Evolutionary conservation across 1,140 invertebrate genomes (phyloP), one percentile per base, ranked within the genome.

Genomic region (Papilio polytes): DNA sequence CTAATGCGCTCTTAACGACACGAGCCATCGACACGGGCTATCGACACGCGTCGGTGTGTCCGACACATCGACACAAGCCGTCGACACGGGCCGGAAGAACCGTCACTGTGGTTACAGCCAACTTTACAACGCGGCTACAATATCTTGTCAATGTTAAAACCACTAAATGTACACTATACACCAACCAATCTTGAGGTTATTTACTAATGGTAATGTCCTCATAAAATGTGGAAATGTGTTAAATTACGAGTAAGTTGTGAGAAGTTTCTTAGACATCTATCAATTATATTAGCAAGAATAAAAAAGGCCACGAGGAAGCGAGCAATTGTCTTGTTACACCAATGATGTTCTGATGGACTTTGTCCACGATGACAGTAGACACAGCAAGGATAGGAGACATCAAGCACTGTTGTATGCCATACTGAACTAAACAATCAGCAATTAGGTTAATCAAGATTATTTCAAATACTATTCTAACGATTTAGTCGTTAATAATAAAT

Each of bases 1-100:
- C 85, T 90, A 90, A 90, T 88, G 89, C 82, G 88, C 87, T 88
- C 89, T 89, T 89, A 90, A 90, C 89, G 88, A 90, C 86, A 84
- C 83, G 76, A 74, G 80, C 83, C 84, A 87, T 87, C 89, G 85
- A 90, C 86, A 84, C 82, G 76, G 66, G 80, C 82, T 83, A 87
- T 87, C 89, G 85, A 77, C 81, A 59, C 84, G 72, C 70, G 79
- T 51, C 80, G 74, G 8, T 13, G 48, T 80, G 80, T 81, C 73
- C 87, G 82, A 31, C 22, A 26, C 88, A 90, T 89, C 89, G 88
- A 90, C 85, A 84, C 83, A 53, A 74, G 80, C 83, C 83, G 87
- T 87, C 89, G 86, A 90, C 89, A 90, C 87, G 88, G 85, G 85
- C 85, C 85, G 51, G 46, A 66, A 78, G 78, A 74, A 48, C 46